These are phyloP conservation scores for Drosophila littoralis DNA, from an alignment of 1,140 invertebrate species.

Conservation along the genomic window DNA sequence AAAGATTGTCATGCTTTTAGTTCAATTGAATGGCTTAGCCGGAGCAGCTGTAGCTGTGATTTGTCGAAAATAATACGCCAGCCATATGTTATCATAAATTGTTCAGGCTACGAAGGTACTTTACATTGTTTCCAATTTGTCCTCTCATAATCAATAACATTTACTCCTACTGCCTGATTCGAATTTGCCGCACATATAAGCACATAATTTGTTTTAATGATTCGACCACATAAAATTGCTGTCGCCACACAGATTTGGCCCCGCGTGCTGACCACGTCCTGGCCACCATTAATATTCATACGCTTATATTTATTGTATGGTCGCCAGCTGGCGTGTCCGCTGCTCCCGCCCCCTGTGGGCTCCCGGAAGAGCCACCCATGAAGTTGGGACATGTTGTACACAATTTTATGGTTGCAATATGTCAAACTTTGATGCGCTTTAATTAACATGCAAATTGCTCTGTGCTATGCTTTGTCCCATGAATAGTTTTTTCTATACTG, in stretches of 20 bases:
- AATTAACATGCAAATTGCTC: slow-evolving; percentile 54
- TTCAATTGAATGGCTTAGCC: slow-evolving; percentile 46
- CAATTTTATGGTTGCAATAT: slow-evolving; percentile 26
- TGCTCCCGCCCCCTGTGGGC: not conserved
- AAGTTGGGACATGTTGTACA: not conserved
- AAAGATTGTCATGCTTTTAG: slow-evolving; percentile 58
- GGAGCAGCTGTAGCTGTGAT: not conserved
- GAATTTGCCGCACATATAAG: slow-evolving; percentile 1
- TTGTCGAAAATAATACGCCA: not conserved
- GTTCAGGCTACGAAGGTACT: slow-evolving; percentile 38
- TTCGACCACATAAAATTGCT: not conserved
- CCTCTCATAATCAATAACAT: slow-evolving; percentile 59
- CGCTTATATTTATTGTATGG: slow-evolving; percentile 28
- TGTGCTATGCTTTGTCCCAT: slow-evolving; percentile 18
- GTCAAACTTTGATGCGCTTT: slow-evolving; percentile 41
- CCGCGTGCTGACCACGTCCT: not conserved
- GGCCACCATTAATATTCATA: slow-evolving; percentile 53
- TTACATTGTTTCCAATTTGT: slow-evolving; percentile 62
- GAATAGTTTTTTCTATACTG: slow-evolving; percentile 29
- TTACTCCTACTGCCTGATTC: slow-evolving; percentile 51
- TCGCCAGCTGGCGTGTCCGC: not conserved
- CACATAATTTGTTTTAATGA: not conserved
- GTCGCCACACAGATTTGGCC: not conserved
- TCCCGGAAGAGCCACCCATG: too few relatives aligned
- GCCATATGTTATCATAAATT: slow-evolving; percentile 38